Evolutionary conservation across 2,888 invertebrate species (phyloP), one percentile per base, ranked within the genome.

Genomic region (Perithous albicinctus): DNA sequence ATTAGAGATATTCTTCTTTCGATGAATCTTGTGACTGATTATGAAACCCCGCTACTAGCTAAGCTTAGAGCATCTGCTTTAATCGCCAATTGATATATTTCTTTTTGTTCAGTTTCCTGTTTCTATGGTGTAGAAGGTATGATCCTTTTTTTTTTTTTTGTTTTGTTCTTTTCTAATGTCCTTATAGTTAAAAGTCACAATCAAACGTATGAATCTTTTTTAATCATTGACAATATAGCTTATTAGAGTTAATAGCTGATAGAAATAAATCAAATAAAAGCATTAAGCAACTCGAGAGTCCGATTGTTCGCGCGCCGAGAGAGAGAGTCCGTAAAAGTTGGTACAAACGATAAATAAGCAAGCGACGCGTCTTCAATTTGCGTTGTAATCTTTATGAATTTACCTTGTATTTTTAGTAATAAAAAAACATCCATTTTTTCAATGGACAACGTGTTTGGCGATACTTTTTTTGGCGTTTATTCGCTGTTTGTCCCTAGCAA

Each of bases 381-480:
- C 78, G 76, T 85, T 82, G 77, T 63, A 64, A 82, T 59, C 82
- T 83, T 83, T 80, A 84, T 82, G 77, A 84, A 85, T 85, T 84
- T 81, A 85, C 84, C 80, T 85, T 83, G 84, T 87, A 85, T 85
- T 87, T 86, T 87, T 80, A 84, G 86, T 85, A 87, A 86, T 85
- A 87, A 87, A 86, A 85, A 83, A 75, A n/a, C 29, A 79, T 66
- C 75, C 74, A 74, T 74, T 78, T 70, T n/a, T 41, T 61, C 61
- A 75, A 82, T 82, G 82, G 82, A 38, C 12, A 66, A 0, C 38
- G 29, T 38, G 66, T 76, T 38, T 48, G 5, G 10, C 35, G 29
- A 70, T 43, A n/a, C 7, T 26, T 69, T 63, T 15, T 66, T 67
- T 63, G 8, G 15, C 15, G 10, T 56, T 35, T 26, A 15, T 10